Base-by-base conservation (phyloP, 2,888 invertebrate genomes). In the Anthophora plumipes region DNA sequence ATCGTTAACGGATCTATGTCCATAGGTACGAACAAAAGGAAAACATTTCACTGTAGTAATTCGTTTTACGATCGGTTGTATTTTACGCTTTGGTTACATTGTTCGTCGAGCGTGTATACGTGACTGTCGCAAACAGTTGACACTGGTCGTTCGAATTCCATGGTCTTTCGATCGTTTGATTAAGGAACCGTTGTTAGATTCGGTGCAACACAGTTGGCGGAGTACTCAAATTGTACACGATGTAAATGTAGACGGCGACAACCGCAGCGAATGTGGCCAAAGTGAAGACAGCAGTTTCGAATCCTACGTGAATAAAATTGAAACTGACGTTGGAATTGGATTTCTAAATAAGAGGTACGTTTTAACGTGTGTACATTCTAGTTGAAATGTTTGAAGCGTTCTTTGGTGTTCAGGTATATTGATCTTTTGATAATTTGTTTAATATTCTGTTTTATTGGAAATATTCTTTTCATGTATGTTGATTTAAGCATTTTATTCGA, bases 151-250 rank as follows among this genome's bases (percentile, higher is more conserved):
- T 48, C 67, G 25, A 20, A 20, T 25, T 31, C 11, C 9, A n/a
- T 14, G 22, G 31, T 59, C 6, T 70, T 17, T 14, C 43, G 5
- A 39, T 73, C 64, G 52, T 52, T 64, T 61, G 25, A 57, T 64
- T 22, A 57, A 48, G 37, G 2, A 11, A 67, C 22, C 5, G 9
- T 22, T 41, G 46, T 64, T 78, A 84, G 54, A 57, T 57, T 11
- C 20, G 77, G 14, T 54, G 60, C 57, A 86, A 25, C 46, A 73
- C 43, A 22, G 82, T 78, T 31, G 89, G 88, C 0, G 90, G 80
- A 59, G 88, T 89, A 80, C 90, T 91, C 76, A 92, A 67, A 60
- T 83, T 84, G 86, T 90, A 90, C 52, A 92, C 89, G 75, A 90
- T 85, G 84, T 73, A 84, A 50, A 84, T 81, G 84, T 90, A 92